Base-by-base conservation (phyloP, 2,888 invertebrate genomes). In the Xestia c-nigrum region DNA sequence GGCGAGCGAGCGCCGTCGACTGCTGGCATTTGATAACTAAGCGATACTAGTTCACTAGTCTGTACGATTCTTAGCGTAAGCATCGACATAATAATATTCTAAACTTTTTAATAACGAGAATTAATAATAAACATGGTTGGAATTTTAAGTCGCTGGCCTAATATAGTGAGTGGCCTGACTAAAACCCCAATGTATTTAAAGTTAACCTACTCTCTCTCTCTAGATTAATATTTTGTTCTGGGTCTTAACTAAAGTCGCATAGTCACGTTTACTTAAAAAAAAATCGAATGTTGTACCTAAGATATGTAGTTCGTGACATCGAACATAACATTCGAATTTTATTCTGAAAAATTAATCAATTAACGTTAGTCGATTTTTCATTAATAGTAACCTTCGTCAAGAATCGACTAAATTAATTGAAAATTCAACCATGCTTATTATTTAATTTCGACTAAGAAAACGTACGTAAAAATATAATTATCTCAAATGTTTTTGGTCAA, bases 21-120 rank as follows among this genome's bases (percentile, higher is more conserved):
- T 92, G 92, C 89, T 91, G 89, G 79, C 71, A 81, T 81, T 74
- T 80, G 81, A 19, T 88, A 85, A 89, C 87, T 91, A 90, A 89
- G 86, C 88, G 89, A 91, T 90, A 91, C 89, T 91, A 91, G 91
- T 91, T 91, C 90, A 91, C 89, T 91, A 92, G 88, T 87, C 85
- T 84, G 82, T 89, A 87, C 66, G 75, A 70, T 85, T 85, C 31
- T 80, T 88, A 85, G 72, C 43, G 19, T 84, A 82, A 88, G 81
- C 57, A 81, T 83, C 61, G 81, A 78, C 68, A 71, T 85, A 83
- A 84, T 80, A 76, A 76, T 80, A 81, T 81, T 76, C 81, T 81
- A 83, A 67, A 80, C 21, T 43, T 78, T 76, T 67, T 74, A 75
- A 64, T 61, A 84, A 66, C 38, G 84, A 47, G 52, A 81, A 69